Evolutionary conservation across 2,888 invertebrate genomes (phyloP).

Genomic region (Sphinx pinastri): DNA sequence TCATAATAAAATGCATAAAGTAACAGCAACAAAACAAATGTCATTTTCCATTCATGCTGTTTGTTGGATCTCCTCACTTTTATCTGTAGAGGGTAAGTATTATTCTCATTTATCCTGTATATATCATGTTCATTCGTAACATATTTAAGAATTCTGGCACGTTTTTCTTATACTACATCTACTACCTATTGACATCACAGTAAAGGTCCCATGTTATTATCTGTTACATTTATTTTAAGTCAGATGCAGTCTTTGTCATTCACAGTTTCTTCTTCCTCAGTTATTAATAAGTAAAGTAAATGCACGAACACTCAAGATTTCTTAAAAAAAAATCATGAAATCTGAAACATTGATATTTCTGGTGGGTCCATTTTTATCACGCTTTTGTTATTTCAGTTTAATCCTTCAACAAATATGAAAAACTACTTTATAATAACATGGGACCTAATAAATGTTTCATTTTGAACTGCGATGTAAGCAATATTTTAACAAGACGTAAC

Average conservation of each 20-base stretch:
- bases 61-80: background rate
- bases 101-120: constrained; percentile 17
- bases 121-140: constrained; percentile 23
- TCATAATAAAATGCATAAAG: no score
- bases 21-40: no score
- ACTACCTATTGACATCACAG: constrained; percentile 50
- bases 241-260: background rate
- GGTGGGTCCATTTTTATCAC: background rate
- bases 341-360: background rate
- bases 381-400: background rate
- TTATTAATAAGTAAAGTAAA: background rate
- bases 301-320: background rate
- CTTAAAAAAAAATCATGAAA: background rate
- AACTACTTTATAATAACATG: background rate
- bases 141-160: constrained; percentile 66
- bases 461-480: constrained; percentile 22
- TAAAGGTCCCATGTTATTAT: constrained; percentile 26
- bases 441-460: background rate
- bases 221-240: background rate
- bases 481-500: constrained; percentile 33
- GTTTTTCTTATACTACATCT: constrained; percentile 64
- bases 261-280: background rate
- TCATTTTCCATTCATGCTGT: no score
- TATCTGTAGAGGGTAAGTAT: background rate
- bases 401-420: background rate